Evolutionary conservation across 2,888 invertebrate genomes (phyloP).

Genomic region (Agrotis puta): DNA sequence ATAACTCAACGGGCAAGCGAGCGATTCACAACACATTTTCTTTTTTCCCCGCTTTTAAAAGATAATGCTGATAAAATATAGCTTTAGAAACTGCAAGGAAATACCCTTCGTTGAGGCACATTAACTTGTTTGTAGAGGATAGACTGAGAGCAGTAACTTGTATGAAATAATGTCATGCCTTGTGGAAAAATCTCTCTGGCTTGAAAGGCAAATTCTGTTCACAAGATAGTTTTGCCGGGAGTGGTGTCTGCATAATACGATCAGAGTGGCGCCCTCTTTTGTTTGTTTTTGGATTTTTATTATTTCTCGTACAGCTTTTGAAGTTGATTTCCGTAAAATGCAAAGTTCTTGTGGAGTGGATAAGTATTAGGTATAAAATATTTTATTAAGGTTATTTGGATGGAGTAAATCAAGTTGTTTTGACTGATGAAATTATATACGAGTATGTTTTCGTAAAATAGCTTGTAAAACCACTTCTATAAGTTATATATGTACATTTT

Average conservation of each 20-base stretch:
- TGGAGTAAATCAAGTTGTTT: background rate
- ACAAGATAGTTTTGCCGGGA: slow-evolving; percentile 66
- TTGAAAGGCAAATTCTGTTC: slow-evolving; percentile 81
- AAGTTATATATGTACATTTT: no score
- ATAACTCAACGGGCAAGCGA: slow-evolving; percentile 66
- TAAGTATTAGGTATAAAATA: background rate
- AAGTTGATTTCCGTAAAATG: slow-evolving; percentile 2
- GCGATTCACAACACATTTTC: slow-evolving; percentile 64
- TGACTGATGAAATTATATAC: no score
- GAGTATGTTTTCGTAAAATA: no score
- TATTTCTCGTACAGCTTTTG: background rate
- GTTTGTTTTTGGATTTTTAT: slow-evolving; percentile 39
- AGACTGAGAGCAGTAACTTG: slow-evolving; percentile 70
- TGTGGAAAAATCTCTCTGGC: slow-evolving; percentile 74
- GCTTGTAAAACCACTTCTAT: no score
- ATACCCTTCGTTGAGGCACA: slow-evolving; percentile 62
- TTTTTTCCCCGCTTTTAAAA: slow-evolving; percentile 62
- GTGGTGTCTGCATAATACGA: slow-evolving; percentile 73
- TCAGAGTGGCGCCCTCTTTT: slow-evolving; percentile 51
- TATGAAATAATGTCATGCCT: slow-evolving; percentile 75
- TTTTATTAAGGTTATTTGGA: slow-evolving; percentile 3
- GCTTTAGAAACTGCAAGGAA: slow-evolving; percentile 66
- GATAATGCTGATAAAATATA: slow-evolving; percentile 75
- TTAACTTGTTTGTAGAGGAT: slow-evolving; percentile 61
- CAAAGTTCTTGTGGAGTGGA: background rate